Base-by-base conservation (phyloP, 1,140 invertebrate genomes). In the Achatina immaculata region DNA sequence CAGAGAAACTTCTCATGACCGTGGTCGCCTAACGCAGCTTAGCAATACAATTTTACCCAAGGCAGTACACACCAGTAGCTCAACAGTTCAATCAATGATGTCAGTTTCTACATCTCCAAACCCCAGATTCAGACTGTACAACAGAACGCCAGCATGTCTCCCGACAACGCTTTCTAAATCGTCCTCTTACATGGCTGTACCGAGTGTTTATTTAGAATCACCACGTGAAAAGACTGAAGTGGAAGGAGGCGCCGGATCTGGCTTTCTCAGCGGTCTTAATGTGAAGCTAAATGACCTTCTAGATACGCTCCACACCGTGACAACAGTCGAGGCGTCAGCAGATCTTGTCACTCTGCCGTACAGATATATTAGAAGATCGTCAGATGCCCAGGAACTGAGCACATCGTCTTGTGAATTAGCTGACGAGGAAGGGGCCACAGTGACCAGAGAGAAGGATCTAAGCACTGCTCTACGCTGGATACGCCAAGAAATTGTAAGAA, bases 401-500 rank as follows among this genome's bases (percentile, higher is more conserved):
- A 31, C n/a, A 9, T 62, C 28, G 21, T 28, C 58, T 28, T 3
- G 28, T 31, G 58, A 34, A 62, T 16, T 62, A 34, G 58, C 28
- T 9, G 21, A 2, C 2, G 9, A 3, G 9, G n/a, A 28, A 6
- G 58, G 78, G 31, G 77, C 76, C 40, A 31, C 83, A 16, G 51
- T 71, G 19, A 65, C 83, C 14, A 83, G 87, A 28, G 86, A 87
- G 43, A 81, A 83, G 62, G 87, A 88, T 66, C 69, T 88, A 24
- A 58, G 68, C n/a, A 83, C 82, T 2, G 87, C 87, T 40, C 55
- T 88, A 16, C 81, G 83, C 51, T 88, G 87, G 87, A 86, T 88
- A 21, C 83, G 84, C 71, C 86, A 88, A 80, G 86, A 88, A 85
- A 86, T 87, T 51, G 87, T 88, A 84, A 85, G 82, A 76, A 55